Evolutionary conservation across 2,888 invertebrate species (phyloP), one percentile per base, ranked within the genome.

Genomic region (Tinea trinotella): DNA sequence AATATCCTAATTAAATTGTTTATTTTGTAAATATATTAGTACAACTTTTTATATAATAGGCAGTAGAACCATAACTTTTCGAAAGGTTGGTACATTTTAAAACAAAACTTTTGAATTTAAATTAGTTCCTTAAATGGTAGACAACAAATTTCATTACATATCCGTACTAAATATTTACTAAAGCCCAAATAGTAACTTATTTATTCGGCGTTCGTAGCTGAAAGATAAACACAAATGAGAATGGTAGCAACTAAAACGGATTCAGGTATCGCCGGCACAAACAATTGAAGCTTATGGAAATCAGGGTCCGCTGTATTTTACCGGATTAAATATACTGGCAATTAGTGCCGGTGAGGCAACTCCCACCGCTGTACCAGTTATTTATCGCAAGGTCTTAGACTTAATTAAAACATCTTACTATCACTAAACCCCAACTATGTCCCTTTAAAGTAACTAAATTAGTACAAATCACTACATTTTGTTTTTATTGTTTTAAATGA

Each of bases 281-380:
- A 82, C 81, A 82, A 82, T 80, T 79, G 79, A 75, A 78, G 81
- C 82, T 81, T 83, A 84, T 84, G 82, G 79, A 82, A 84, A 84
- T 82, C 79, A 80, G 77, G 75, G 72, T 65, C 72, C 70, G 71
- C 71, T 73, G 75, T 78, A 81, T 81, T 84, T 82, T 77, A 78
- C 75, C 65, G 81, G 84, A 82, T 84, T 83, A 83, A 79, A 83
- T 82, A 78, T 78, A 83, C 76, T 79, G 73, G 78, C 80, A 82
- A 85, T 83, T 83, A 83, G 82, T 80, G 75, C 71, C 69, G 70
- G 67, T 73, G 76, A 68, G 64, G 70, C 67, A 61, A 62, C 56
- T 69, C 69, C 67, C 6, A 68, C 64, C 66, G n/a, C n/a, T n/a
- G 60, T 63, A 68, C 71, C 70, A 76, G 78, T 81, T 82, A 80